These are phyloP conservation scores for Branchipolynoe longqiensis DNA, from an alignment of 2,888 invertebrate genomes.

Conservation along the genomic window DNA sequence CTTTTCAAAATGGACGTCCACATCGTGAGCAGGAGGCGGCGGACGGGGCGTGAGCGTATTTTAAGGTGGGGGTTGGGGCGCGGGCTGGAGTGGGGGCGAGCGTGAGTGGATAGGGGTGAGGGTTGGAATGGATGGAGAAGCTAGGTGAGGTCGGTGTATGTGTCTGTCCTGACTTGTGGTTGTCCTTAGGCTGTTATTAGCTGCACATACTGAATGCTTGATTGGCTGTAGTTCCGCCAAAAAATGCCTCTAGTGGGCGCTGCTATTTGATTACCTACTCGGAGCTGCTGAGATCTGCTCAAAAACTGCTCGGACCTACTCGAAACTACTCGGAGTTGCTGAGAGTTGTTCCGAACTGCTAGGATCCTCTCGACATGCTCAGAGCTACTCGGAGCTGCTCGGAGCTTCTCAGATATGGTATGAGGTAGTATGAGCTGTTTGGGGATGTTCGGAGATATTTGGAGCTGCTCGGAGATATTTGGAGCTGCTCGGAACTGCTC, in stretches of 20 bases:
- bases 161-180: too few species aligned
- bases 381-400: too few species aligned
- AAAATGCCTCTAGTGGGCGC: conserved; percentile 34
- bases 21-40: neutral
- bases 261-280: conserved; percentile 41
- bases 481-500: conserved; percentile 15
- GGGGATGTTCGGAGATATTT: neutral
- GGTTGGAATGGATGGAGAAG: too few species aligned
- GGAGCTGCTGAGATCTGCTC: too few species aligned
- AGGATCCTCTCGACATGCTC: neutral
- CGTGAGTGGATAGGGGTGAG: too few species aligned
- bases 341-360: too few species aligned
- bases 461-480: too few species aligned
- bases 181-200: too few species aligned
- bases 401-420: neutral
- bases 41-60: neutral
- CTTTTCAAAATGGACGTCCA: conserved; percentile 28
- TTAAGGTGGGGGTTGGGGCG: neutral
- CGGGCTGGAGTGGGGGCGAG: too few species aligned
- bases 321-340: neutral
- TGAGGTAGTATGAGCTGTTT: too few species aligned
- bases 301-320: too few species aligned
- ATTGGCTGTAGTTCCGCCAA: conserved; percentile 13
- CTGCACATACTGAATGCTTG: conserved; percentile 10
- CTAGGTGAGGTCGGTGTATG: too few species aligned